Evolutionary conservation across 2,113 vertebrate species (phyloP), one percentile per base, ranked within the genome.

Genomic region (Varanus komodoensis): DNA sequence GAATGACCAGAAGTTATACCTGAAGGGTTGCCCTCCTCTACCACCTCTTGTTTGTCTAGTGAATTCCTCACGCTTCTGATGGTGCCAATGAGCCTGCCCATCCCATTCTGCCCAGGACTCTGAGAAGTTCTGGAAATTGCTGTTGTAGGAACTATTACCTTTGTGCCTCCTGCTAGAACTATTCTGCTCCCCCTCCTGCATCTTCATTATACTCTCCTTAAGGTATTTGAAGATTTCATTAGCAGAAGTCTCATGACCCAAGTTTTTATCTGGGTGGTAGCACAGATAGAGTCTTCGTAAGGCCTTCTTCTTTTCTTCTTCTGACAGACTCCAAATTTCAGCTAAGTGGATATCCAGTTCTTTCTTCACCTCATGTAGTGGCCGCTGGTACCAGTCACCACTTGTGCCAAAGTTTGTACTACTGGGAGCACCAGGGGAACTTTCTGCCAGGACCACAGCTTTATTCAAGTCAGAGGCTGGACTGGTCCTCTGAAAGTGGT

Each of bases 211-310:
- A 90, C n/a, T 95, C 82, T 96, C 96, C 69, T 92, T 68, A 69
- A 98, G 75, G 68, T 98, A 98, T 89, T 97, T 97, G 87, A 96
- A 97, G 3, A 97, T 96, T 84, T 97, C 95, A 0, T 68, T 97
- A 82, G 97, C 94, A 0, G 97, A 93, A 23, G 21, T 8, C 8
- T 86, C 15, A 11, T 95, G 94, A 52, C 96, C 95, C 6, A 57
- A 89, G 89, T 98, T 98, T 95, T 98, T 98, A 95, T 98, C 97
- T 82, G 97, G 97, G 91, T 98, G 98, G 96, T 97, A 98, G 85
- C 90, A 96, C 2, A 98, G 95, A 90, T 97, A 98, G 29, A 98
- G 93, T n/a, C 98, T 96, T 90, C 94, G 96, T 84, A 98, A 92
- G 64, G 97, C 97, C 92, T 97, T 98, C 0, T 29, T 11, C 82